Conservation (phyloP, 2,113 vertebrate species). For the Cyanoderma ruficeps region DNA sequence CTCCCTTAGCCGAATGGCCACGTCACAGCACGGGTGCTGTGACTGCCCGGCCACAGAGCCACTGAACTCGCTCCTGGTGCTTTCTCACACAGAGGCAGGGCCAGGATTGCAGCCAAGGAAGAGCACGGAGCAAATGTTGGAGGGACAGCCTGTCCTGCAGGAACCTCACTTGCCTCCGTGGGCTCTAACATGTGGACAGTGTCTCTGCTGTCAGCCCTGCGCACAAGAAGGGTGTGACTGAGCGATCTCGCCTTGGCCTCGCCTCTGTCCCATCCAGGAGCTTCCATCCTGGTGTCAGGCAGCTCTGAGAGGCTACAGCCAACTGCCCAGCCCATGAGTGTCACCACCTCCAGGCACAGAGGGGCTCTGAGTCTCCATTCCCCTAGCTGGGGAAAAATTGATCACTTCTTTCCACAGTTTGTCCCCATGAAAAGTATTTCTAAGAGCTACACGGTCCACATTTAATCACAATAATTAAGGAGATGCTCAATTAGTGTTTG, state of each 20-base stretch:
- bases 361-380: background rate
- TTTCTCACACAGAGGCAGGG: background rate
- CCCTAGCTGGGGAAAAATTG: accelerated
- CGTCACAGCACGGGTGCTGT: no score
- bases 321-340: accelerated
- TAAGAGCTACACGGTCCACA: background rate
- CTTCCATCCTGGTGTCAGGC: accelerated
- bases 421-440: background rate
- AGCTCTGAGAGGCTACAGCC: background rate
- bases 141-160: background rate
- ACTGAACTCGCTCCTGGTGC: background rate
- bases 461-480: background rate
- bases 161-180: accelerated
- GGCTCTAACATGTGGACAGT: background rate
- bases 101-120: background rate
- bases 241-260: accelerated
- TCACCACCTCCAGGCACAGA: background rate
- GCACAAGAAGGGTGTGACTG: background rate
- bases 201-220: background rate
- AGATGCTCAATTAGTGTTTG: background rate
- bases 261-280: background rate
- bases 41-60: background rate
- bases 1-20: background rate
- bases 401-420: background rate
- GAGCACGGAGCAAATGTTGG: accelerated